Conservation (phyloP, 2,888 invertebrate species). For the Hofmannophila pseudospretella region DNA sequence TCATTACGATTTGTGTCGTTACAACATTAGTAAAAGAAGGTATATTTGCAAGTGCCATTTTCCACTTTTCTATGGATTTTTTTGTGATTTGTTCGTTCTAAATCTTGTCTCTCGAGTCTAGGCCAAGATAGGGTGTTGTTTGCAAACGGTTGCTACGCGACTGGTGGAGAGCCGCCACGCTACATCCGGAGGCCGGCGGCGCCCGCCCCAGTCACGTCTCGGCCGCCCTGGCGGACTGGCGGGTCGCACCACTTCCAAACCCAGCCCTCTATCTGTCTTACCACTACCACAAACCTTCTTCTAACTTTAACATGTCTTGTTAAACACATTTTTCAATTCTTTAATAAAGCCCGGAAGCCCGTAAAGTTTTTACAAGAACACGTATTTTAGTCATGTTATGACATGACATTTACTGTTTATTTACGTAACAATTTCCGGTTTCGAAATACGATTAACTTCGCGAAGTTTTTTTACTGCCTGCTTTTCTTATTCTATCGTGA, state of each 20-base stretch:
- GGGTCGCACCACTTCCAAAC: conserved; percentile 19
- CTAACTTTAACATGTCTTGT: too few relatives aligned
- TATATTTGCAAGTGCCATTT: background rate
- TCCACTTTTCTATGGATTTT: background rate
- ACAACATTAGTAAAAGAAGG: too few relatives aligned
- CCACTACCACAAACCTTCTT: background rate
- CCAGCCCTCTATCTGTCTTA: background rate
- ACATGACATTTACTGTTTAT: background rate
- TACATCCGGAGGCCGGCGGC: conserved; percentile 44
- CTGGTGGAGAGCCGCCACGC: conserved; percentile 46
- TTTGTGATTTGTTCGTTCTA: background rate
- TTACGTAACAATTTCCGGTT: too few relatives aligned
- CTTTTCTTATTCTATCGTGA: background rate
- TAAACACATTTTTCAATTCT: too few relatives aligned
- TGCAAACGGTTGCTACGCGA: conserved; percentile 65
- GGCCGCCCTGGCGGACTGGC: conserved; percentile 49
- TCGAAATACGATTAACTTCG: too few relatives aligned
- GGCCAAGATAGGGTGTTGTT: conserved; percentile 44
- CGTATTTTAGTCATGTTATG: too few relatives aligned
- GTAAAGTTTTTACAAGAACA: too few relatives aligned
- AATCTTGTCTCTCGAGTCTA: conserved; percentile 15
- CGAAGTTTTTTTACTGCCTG: background rate
- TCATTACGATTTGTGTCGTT: too few relatives aligned
- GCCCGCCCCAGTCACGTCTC: conserved; percentile 49
- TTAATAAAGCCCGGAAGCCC: too few relatives aligned